Base-by-base conservation (phyloP, 2,888 invertebrate species). In the Yponomeuta malinellus region DNA sequence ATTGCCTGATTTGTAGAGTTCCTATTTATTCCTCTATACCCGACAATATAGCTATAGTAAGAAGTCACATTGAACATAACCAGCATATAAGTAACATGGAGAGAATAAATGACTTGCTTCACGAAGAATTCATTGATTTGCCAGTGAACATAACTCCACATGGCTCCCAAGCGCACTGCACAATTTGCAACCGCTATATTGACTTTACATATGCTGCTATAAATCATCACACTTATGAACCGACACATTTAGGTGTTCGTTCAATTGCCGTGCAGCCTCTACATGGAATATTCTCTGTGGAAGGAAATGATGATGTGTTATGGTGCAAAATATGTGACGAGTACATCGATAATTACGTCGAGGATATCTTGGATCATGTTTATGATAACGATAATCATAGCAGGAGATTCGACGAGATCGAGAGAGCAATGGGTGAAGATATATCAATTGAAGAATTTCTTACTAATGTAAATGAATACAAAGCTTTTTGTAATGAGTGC, bases 281-380 rank as follows among this genome's bases (percentile, higher is more conserved):
- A 43, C 86, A 87, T 72, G 86, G 82, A 1, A 84, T 87, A 75
- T 84, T 85, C 73, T 82, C 84, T 23, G 81, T 85, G 0, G 80
- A 82, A 71, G 78, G 77, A n/a, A 76, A 71, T 59, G 74, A 78
- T 68, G 75, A 79, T n/a, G 79, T 82, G 37, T 71, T 86, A 6
- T 86, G 82, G 83, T 87, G 86, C 70, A 87, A 86, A 77, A 76
- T 87, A 12, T 87, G 86, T 69, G 77, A 81, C 73, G 73, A 75
- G 10, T 85, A 80, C 71, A 80, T 86, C 71, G 79, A 82, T 71
- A 86, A 87, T 71, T 83, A 81, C 31, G 76, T 85, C 2, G 81
- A 82, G 73, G 68, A 77, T 4, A 79, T 86, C 73, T 77, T 83
- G 72, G 78, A 83, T 52, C 86, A 87, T 78, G 79, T 86, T 15